Evolutionary conservation across 2,888 invertebrate species (phyloP).

Genomic region (Ariolimax columbianus): DNA sequence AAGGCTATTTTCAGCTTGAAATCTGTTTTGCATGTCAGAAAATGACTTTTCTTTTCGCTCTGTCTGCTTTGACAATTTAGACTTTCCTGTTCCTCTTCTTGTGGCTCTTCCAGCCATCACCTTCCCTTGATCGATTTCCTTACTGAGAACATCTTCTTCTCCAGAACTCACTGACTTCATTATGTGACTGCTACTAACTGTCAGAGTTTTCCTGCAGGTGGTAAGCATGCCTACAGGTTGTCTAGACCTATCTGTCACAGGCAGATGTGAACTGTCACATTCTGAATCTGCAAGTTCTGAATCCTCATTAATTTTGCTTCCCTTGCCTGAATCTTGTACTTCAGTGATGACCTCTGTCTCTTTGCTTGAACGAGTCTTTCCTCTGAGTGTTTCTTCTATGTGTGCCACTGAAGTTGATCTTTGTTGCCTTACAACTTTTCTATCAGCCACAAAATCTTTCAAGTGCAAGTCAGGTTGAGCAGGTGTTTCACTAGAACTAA

Average conservation of each 20-base stretch:
- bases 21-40: neutral
- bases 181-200: neutral
- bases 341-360: neutral
- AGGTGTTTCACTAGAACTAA: neutral
- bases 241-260: neutral
- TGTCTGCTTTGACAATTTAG: neutral
- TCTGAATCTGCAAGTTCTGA: neutral
- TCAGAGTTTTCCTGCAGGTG: neutral
- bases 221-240: neutral
- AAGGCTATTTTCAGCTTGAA: too few relatives aligned
- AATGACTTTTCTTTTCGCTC: neutral
- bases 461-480: neutral
- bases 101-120: too few relatives aligned
- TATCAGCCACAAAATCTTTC: conserved; percentile 1
- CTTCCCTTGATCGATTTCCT: neutral
- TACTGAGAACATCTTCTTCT: neutral
- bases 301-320: neutral
- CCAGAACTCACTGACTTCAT: neutral
- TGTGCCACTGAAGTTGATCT: neutral
- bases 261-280: neutral
- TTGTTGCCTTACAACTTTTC: conserved; percentile 3
- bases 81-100: neutral
- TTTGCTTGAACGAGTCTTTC: neutral
- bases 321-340: neutral
- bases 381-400: neutral